These are phyloP conservation scores for Polyodon spathula DNA, from an alignment of 2,113 vertebrate species.

Conservation along the genomic window DNA sequence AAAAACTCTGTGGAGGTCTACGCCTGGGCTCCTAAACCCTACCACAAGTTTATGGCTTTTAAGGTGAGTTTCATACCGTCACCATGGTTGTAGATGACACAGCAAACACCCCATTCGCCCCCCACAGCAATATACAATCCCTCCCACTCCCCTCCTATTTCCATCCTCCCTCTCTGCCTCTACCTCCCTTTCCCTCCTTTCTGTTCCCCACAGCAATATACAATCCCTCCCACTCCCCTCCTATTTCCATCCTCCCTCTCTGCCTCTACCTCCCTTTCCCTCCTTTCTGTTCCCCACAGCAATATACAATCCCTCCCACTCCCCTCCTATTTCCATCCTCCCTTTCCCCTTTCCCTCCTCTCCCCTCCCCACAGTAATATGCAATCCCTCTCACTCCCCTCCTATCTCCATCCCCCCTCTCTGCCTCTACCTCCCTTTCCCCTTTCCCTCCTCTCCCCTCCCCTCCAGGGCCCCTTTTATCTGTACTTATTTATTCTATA, in stretches of 20 bases:
- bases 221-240: too few relatives aligned
- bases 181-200: constrained; percentile 9
- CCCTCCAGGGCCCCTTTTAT: too few relatives aligned
- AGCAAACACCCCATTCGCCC: neutral
- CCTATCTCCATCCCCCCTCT: constrained; percentile 23
- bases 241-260: neutral
- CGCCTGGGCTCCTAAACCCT: constrained; percentile 89
- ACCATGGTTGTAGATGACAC: too few relatives aligned
- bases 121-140: neutral
- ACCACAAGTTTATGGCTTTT: constrained; percentile 91
- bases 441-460: too few relatives aligned
- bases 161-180: neutral
- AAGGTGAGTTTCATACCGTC: constrained; percentile 65
- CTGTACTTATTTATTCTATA: too few relatives aligned
- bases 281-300: too few relatives aligned
- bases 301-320: neutral
- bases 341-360: constrained; percentile 9
- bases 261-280: neutral
- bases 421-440: too few relatives aligned
- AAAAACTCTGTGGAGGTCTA: constrained; percentile 87
- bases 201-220: neutral
- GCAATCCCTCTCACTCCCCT: too few relatives aligned
- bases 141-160: too few relatives aligned
- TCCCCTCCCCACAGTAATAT: neutral
- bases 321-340: neutral